Percentiles rank a stretch among this genome's conserved stretches.
These are phyloP conservation scores for Rhabditoides inermis DNA, from an alignment of 2,888 invertebrate genomes.

Conservation along the genomic window DNA sequence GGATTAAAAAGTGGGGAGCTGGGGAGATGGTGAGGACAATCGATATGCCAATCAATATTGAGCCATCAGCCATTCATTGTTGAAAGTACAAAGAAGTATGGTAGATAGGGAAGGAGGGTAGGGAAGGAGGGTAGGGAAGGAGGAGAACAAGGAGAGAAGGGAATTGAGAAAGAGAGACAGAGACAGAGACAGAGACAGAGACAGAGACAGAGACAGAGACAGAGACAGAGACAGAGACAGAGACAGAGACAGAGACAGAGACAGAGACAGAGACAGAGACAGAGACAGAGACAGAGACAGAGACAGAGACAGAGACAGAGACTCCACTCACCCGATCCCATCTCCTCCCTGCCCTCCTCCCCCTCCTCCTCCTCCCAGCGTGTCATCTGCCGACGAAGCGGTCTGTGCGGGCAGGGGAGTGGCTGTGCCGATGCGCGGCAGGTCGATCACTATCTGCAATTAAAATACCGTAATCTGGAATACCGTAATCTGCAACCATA, in stretches of 20 bases:
- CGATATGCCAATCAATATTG: too few relatives aligned
- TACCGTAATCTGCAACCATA: too few relatives aligned
- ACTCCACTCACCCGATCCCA: conserved; percentile 4
- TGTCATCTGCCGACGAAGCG: too few relatives aligned
- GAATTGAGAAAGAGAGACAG: neutral
- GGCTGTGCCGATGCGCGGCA: too few relatives aligned
- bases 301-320: too few relatives aligned
- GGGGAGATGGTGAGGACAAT: neutral
- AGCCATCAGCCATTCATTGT: too few relatives aligned
- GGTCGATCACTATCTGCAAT: too few relatives aligned
- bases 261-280: neutral
- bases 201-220: neutral
- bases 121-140: neutral
- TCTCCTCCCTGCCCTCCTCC: conserved; percentile 5
- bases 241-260: neutral
- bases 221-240: neutral
- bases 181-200: neutral
- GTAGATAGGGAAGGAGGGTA: neutral
- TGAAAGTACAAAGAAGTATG: neutral
- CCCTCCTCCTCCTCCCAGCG: too few relatives aligned
- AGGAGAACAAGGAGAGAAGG: neutral
- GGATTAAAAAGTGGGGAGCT: neutral
- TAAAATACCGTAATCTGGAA: too few relatives aligned
- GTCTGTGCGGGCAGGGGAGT: too few relatives aligned
- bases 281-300: neutral